phyloP scores from a whole-genome alignment of 1,140 invertebrate genomes.

The Drosophila trapezifrons region DNA sequence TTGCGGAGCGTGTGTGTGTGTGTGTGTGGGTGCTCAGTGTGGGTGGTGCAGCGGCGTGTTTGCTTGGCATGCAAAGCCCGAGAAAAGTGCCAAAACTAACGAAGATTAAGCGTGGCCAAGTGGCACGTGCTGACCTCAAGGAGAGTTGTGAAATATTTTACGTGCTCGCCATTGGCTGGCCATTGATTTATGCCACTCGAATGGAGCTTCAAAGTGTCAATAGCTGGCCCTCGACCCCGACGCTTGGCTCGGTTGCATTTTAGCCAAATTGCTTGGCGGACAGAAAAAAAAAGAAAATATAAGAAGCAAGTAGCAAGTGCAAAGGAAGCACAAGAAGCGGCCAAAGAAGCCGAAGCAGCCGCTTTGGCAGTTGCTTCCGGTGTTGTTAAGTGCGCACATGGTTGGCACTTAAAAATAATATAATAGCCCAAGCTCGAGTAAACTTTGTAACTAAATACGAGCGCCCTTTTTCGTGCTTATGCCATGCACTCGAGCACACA shows the following conservation, averaged over 20 bases:
- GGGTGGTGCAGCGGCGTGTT: slow-evolving; percentile 39
- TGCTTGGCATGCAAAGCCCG: slow-evolving; percentile 77
- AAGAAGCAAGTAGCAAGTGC: slow-evolving; percentile 15
- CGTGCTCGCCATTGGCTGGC: slow-evolving; percentile 73
- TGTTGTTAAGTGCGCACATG: slow-evolving; percentile 78
- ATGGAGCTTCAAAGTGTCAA: slow-evolving; percentile 79
- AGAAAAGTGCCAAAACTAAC: slow-evolving; percentile 78
- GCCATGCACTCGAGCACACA: slow-evolving; percentile 39
- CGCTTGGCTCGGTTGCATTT: slow-evolving; percentile 63
- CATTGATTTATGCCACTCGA: slow-evolving; percentile 81
- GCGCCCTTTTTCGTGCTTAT: slow-evolving; percentile 57
- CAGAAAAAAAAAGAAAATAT: neutral
- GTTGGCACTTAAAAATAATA: slow-evolving; percentile 78
- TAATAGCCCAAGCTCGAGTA: slow-evolving; percentile 77
- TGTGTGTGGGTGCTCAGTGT: slow-evolving; percentile 5
- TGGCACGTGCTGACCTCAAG: slow-evolving; percentile 77
- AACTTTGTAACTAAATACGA: slow-evolving; percentile 82
- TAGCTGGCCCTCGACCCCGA: slow-evolving; percentile 41
- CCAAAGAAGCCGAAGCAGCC: slow-evolving; percentile 26
- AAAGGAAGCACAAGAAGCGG: slow-evolving; percentile 5
- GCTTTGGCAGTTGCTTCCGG: slow-evolving; percentile 60
- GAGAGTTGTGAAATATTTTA: slow-evolving; percentile 75
- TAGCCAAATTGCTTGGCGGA: slow-evolving; percentile 71
- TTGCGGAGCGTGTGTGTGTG: neutral
- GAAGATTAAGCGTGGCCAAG: slow-evolving; percentile 78